Conservation (phyloP, 37 sponge, comb jelly and placozoan species). For the Petrosia ficiformis region DNA sequence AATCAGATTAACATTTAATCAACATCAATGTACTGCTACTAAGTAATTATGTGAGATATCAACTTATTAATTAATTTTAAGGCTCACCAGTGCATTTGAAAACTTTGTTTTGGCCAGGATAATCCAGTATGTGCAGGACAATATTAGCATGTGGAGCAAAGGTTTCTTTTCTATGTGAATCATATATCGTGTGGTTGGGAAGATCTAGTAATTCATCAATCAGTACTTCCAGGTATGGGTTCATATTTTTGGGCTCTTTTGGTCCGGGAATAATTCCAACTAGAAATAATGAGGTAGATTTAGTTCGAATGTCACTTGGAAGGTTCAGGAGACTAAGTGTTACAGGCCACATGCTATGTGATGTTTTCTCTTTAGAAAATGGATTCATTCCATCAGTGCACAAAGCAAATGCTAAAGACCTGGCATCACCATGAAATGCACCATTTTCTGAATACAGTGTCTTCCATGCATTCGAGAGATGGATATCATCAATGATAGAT, state of each 20-base stretch:
- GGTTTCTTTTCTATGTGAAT: slow-evolving; percentile 13
- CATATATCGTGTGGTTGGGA: neutral
- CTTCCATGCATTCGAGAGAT: too few species aligned
- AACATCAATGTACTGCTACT: neutral
- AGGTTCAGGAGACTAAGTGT: slow-evolving; percentile 19
- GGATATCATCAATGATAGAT: too few species aligned
- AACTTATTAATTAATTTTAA: neutral
- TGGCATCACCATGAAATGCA: neutral
- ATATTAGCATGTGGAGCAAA: slow-evolving; percentile 5
- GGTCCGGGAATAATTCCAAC: too few species aligned
- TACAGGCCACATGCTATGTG: slow-evolving; percentile 35
- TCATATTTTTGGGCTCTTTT: neutral
- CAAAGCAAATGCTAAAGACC: neutral
- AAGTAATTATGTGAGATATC: neutral
- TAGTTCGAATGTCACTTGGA: slow-evolving; percentile 1
- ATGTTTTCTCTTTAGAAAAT: slow-evolving; percentile 4
- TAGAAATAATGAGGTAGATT: neutral
- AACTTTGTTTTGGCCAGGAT: slow-evolving; percentile 15
- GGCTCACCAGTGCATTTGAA: too few species aligned
- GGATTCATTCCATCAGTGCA: slow-evolving; percentile 45
- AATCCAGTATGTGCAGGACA: slow-evolving; percentile 26
- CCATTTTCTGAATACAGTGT: too few species aligned
- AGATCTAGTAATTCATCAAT: slow-evolving; percentile 25
- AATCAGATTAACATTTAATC: neutral
- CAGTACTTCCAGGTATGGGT: slow-evolving; percentile 21